Evolutionary conservation across 2,113 vertebrate genomes (phyloP), one percentile per base, ranked within the genome.

Genomic region (Geococcyx californianus): DNA sequence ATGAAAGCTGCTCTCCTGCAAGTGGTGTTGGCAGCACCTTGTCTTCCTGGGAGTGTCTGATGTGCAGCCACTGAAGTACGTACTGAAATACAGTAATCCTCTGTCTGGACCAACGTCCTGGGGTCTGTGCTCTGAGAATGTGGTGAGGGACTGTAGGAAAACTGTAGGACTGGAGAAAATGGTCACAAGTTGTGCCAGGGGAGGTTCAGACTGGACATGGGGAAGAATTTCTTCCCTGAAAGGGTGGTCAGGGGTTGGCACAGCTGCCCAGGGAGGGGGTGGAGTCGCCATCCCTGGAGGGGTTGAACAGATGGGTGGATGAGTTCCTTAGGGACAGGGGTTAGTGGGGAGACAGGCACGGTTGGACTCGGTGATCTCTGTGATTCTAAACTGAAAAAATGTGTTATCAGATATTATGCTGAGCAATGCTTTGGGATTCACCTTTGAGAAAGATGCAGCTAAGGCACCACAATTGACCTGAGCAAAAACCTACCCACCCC

Each of bases 391-490:
- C n/a, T n/a, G n/a, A n/a, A n/a, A n/a, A n/a, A n/a, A 31, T 3
- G 7, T 16, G 13, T 64, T 26, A n/a, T 23, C 25, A 31, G 58
- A 54, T 54, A 26, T 5, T 3, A 23, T 29, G 38, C 21, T 45
- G 29, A 54, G 17, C 19, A 25, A 21, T 33, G 31, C 38, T 87
- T 58, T 52, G 17, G n/a, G 51, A 33, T 15, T 31, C 23, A 13
- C 15, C 59, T 34, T 47, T 31, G 45, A 38, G 31, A 70, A 75
- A 16, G 18, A 7, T 23, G 26, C 38, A 55, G 33, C 40, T 45
- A 54, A 63, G n/a, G 26, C 2, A 0, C 25, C 3, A 1, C 45
- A 36, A n/a, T 33, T 1, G 1, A 54, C 56, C 31, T 26, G 34
- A 73, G 34, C 19, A 67, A 49, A 73, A 51, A 4, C 19, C 26